Conservation (phyloP, 2,888 invertebrate species). For the Hydroisotoma schaefferi region DNA sequence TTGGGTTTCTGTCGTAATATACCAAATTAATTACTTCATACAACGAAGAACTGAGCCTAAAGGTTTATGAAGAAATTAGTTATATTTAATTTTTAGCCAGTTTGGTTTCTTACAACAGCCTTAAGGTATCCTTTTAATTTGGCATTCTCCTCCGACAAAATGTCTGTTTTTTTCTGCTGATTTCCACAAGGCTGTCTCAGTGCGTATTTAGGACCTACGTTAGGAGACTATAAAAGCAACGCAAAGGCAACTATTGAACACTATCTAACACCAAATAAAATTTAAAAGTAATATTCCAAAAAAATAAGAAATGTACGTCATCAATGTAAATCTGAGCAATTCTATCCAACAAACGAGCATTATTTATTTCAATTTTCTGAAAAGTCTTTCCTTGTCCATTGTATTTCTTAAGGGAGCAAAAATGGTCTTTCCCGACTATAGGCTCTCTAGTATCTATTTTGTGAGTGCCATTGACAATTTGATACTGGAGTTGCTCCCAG, state of each 20-base stretch:
- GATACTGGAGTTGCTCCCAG: not conserved
- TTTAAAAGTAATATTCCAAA: no score
- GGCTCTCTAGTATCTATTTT: not conserved
- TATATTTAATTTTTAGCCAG: not conserved
- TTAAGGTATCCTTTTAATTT: not conserved
- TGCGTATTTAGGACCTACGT: no score
- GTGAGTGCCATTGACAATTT: not conserved
- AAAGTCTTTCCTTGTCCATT: not conserved
- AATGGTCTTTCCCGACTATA: not conserved
- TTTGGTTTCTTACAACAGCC: not conserved
- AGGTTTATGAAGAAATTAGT: not conserved
- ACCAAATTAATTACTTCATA: no score
- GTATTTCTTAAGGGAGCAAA: not conserved
- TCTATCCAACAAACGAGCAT: not conserved
- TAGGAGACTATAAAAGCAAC: no score
- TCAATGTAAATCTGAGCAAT: not conserved
- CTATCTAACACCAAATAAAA: no score
- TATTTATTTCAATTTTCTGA: not conserved
- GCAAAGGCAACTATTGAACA: no score
- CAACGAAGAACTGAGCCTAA: not conserved
- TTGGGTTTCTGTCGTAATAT: constrained; percentile 15
- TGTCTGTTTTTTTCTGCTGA: not conserved
- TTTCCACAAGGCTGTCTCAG: no score
- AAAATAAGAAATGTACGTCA: not conserved
- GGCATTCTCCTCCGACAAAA: not conserved